Conservation (phyloP, 2,113 vertebrate species). For the Tetrax tetrax region DNA sequence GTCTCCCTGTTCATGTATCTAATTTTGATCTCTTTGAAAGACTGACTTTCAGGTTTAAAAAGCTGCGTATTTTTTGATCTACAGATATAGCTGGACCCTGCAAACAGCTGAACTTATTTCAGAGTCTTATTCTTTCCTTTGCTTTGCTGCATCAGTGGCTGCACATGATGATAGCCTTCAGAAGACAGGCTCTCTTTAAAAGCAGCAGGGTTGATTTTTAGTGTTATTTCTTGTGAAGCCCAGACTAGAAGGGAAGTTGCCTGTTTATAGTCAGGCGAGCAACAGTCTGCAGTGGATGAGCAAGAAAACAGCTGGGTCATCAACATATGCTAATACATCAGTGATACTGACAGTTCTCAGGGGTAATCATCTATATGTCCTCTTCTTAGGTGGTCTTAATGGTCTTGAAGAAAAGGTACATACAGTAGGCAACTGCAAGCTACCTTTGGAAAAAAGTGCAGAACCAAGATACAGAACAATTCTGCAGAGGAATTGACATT, state of each 20-base stretch:
- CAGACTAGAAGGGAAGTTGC: not conserved
- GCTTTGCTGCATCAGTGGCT: not conserved
- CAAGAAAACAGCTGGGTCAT: not conserved
- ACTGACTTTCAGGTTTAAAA: not conserved
- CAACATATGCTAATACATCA: not conserved
- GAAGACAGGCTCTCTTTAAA: not conserved
- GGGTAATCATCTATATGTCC: not conserved
- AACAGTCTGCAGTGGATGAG: not conserved
- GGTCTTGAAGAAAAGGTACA: not conserved
- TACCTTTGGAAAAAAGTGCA: not conserved
- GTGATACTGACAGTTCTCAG: not conserved
- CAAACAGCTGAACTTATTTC: not conserved
- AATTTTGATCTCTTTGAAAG: not conserved
- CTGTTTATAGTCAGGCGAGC: not conserved
- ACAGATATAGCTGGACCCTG: not conserved
- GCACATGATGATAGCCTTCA: not conserved
- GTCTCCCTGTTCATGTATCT: not conserved
- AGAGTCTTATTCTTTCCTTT: not conserved
- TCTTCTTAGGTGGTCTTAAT: not conserved
- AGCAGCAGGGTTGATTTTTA: not conserved
- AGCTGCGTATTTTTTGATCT: not conserved
- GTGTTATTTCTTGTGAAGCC: not conserved
- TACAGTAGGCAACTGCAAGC: not conserved
- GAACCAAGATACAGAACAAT: not conserved
- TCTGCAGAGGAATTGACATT: not conserved